A percentile compares a stretch with the other conserved stretches of the same genome.
phyloP scores from a whole-genome alignment of 2,113 vertebrate genomes.

The Gymnorhina tibicen region DNA sequence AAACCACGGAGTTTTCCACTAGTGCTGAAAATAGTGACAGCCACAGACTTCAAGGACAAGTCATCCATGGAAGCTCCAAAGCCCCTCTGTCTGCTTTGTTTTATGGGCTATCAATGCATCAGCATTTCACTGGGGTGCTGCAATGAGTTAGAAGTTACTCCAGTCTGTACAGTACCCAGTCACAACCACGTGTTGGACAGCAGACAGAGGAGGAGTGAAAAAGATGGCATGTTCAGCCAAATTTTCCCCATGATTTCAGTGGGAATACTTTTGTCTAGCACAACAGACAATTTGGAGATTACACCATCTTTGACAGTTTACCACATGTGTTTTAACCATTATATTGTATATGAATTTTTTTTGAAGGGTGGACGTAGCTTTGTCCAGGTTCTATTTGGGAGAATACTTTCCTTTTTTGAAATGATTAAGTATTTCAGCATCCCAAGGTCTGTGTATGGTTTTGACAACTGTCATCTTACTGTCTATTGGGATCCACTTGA shows the following conservation, averaged over 20 bases:
- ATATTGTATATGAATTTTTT: background rate
- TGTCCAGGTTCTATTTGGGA: background rate
- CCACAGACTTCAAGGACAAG: background rate
- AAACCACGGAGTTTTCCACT: background rate
- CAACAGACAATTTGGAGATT: background rate
- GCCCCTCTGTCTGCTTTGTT: background rate
- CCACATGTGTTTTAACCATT: conserved; percentile 35
- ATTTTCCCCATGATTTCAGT: background rate
- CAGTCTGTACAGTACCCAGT: background rate
- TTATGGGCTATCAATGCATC: accelerated
- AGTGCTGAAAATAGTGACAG: background rate
- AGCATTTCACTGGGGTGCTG: background rate
- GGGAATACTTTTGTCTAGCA: background rate
- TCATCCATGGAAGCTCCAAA: background rate
- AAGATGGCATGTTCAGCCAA: background rate
- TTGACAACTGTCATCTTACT: background rate
- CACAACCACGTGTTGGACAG: background rate
- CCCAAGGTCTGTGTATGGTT: background rate
- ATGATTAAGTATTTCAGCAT: background rate
- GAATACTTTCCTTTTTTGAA: background rate
- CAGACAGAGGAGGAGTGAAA: background rate
- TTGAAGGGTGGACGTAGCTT: background rate
- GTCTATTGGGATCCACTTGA: conserved; percentile 23
- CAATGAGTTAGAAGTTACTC: background rate
- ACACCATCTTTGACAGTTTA: background rate